Percentiles rank a stretch among this genome's conserved stretches.
Evolutionary conservation across 2,888 invertebrate genomes (phyloP).

Genomic region (Tetragonula carbonaria): DNA sequence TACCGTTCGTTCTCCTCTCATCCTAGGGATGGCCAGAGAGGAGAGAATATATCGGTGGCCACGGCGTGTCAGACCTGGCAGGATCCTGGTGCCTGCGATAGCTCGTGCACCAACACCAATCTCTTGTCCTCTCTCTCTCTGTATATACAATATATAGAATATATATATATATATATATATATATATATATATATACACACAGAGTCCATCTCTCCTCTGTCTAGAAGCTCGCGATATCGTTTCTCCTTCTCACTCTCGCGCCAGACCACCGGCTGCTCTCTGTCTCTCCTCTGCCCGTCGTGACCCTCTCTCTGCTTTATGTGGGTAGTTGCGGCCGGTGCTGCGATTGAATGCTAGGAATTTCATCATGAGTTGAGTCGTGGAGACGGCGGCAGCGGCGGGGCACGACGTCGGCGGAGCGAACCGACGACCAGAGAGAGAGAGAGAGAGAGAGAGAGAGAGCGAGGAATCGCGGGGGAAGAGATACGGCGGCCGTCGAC

Average conservation of each 20-base stretch:
- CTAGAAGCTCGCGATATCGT: conserved; percentile 3
- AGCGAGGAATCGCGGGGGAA: conserved; percentile 52
- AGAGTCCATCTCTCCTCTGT: conserved; percentile 7
- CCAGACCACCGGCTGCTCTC: conserved; percentile 16
- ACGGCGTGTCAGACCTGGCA: conserved; percentile 62
- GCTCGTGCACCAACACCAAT: conserved; percentile 44
- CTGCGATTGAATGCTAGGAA: conserved; percentile 84
- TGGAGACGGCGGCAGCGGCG: conserved; percentile 77
- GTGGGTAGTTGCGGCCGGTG: conserved; percentile 79
- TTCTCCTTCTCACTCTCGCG: conserved; percentile 20
- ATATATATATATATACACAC: background rate
- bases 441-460: no score
- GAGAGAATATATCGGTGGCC: conserved; percentile 57
- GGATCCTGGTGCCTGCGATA: conserved; percentile 63
- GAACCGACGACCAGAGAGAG: conserved; percentile 72
- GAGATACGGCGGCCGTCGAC: conserved; percentile 52
- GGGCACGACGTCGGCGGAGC: conserved; percentile 62
- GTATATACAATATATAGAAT: background rate
- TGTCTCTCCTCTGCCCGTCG: conserved; percentile 28
- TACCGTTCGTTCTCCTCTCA: conserved; percentile 31
- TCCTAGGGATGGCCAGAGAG: conserved; percentile 50
- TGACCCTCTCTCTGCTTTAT: conserved; percentile 50
- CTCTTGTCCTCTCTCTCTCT: background rate
- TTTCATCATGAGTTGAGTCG: conserved; percentile 85
- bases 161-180: no score